phyloP scores from a whole-genome alignment of 2,888 invertebrate species.

The Eumacrocentrus americanus region DNA sequence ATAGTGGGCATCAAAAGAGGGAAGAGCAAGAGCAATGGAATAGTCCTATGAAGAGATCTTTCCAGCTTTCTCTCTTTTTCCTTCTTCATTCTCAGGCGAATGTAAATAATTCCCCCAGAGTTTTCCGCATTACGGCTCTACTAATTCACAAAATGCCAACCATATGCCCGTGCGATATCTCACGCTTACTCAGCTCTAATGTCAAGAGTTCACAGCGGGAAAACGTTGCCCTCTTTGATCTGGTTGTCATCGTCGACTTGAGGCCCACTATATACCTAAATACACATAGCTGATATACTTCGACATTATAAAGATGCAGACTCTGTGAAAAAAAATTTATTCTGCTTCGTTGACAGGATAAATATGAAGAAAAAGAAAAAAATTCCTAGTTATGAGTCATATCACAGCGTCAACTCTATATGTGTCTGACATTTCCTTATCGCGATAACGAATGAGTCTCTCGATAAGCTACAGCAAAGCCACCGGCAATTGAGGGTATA shows the following conservation, averaged over 20 bases:
- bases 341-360: background rate
- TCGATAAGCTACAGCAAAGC: slow-evolving; percentile 29
- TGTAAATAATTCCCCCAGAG: background rate
- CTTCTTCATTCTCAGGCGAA: background rate
- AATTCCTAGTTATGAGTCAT: background rate
- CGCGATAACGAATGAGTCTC: slow-evolving; percentile 26
- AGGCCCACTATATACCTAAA: background rate
- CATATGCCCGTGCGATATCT: background rate
- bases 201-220: slow-evolving; percentile 13
- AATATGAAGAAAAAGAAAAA: slow-evolving; percentile 2
- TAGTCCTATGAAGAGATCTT: too few relatives aligned
- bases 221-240: background rate
- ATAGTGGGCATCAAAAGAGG: background rate
- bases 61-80: background rate
- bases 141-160: slow-evolving; percentile 1
- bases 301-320: background rate
- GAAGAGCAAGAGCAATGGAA: too few relatives aligned
- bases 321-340: background rate
- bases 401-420: background rate
- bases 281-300: background rate
- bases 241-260: background rate
- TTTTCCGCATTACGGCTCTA: background rate
- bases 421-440: slow-evolving; percentile 17
- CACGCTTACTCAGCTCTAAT: background rate
- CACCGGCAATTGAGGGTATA: background rate